Evolutionary conservation across 2,797 vertebrate genomes (phyloP), one percentile per base, ranked within the genome.

Genomic region (Scarus forsteni): DNA sequence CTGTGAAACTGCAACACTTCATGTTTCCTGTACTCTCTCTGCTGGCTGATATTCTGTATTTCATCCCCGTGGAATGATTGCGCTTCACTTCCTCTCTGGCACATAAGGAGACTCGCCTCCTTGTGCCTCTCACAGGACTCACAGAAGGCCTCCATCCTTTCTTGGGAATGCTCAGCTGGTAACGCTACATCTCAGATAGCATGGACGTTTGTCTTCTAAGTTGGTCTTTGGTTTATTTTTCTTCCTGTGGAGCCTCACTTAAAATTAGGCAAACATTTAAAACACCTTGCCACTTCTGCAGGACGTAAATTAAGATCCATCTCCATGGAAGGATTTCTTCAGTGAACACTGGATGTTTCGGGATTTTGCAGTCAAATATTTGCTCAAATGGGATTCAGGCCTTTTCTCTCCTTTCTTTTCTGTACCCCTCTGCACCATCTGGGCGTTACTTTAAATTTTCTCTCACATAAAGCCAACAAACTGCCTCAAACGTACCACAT

Each of bases 361-460:
- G 36, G 0, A 44, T 50, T 52, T n/a, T 56, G 59, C 39, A 62
- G 6, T 73, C 9, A 12, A 15, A 43, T 27, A 27, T 60, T 69
- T 27, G 39, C 42, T 7, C 19, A 12, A 6, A 34, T 57, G 58
- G 38, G 13, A 56, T 15, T 63, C 19, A 35, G 14, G 14, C 1
- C 1, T 5, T 36, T 36, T 73, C 50, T 61, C 44, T n/a, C 34
- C 7, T 5, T 7, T 19, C 1, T 36, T 27, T 27, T 27, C 27
- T 27, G 27, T 27, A 27, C 55, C 61, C 1, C n/a, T 66, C 18
- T 39, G 42, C 50, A 9, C 27, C 27, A 27, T 27, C 27, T 27
- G 27, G 27, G 27, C 4, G 27, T 27, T 27, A 27, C 27, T 27
- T 27, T 27, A 27, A 27, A 27, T 27, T 27, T 27, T 2, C 27